Evolutionary conservation across 1,140 invertebrate genomes (phyloP), one percentile per base, ranked within the genome.

Genomic region (Paraescarpia echinospica): DNA sequence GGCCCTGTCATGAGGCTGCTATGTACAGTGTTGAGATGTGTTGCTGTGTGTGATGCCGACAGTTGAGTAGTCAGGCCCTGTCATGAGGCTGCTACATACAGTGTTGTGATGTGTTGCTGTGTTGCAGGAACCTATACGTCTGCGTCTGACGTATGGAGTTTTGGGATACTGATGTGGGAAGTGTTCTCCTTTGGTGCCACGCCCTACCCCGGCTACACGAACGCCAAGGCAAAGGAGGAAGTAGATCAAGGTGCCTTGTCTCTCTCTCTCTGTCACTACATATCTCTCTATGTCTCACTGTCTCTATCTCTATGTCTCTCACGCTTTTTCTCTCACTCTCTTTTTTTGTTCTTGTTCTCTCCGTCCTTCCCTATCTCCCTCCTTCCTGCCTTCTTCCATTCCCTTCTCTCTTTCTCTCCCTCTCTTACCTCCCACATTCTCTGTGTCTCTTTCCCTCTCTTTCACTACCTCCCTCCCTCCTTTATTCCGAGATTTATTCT

Each of bases 141-240:
- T 0, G 96, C 99, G 2, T 99, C 98, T 96, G 99, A 99, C 96
- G 98, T 99, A n/a, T 99, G 99, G 99, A 99, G 98, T 95, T 99
- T 98, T 96, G 99, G 99, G 33, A 98, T 99, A 93, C 96, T 99
- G 88, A 98, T 98, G 97, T 99, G 99, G 98, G 99, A 99, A 96
- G 98, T 99, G 95, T 99, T 99, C 96, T 98, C 98, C 0, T 97
- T 97, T 95, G 99, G 99, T 18, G 97, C 98, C 93, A 98, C 98
- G 93, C 99, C 99, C 0, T 99, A 99, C 95, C 97, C 97, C 88
- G 99, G 98, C n/a, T 97, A 99, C 95, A 95, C 94, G 0, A 96
- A 96, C 93, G 93, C 94, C 4, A 94, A 95, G 92, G 95, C 96
- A 9, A 97, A 98, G 94, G 98, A 99, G 96, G 98, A 98, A 96